Evolutionary conservation across 1,140 invertebrate genomes (phyloP).

Genomic region (Panagrolaimus sp.): DNA sequence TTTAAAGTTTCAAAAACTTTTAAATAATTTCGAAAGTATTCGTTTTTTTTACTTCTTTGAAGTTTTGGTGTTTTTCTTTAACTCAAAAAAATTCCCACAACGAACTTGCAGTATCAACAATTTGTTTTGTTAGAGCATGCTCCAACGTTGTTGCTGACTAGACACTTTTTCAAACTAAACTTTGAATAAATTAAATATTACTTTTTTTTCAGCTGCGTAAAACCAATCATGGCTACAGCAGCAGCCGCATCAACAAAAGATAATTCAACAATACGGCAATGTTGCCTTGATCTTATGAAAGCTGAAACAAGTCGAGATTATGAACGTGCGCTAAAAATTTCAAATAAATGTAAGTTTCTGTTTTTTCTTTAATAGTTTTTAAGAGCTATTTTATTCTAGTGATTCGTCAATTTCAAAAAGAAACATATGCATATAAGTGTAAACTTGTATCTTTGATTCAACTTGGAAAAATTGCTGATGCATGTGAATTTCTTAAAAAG

Average conservation of each 20-base stretch:
- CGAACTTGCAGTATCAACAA: too few relatives aligned
- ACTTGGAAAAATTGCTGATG: constrained; percentile 19
- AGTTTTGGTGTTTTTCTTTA: too few relatives aligned
- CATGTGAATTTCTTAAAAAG: constrained; percentile 17
- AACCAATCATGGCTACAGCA: too few relatives aligned
- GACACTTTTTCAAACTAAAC: too few relatives aligned
- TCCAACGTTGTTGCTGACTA: too few relatives aligned
- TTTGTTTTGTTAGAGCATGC: too few relatives aligned
- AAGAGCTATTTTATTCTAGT: background rate
- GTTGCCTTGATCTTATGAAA: constrained; percentile 14
- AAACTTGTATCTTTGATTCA: constrained; percentile 23
- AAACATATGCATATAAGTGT: constrained; percentile 9
- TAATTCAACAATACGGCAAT: background rate
- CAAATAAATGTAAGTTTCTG: constrained; percentile 18
- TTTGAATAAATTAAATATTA: too few relatives aligned
- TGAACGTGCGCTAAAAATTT: constrained; percentile 8
- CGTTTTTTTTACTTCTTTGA: too few relatives aligned
- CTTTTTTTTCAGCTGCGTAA: too few relatives aligned
- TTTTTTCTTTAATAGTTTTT: background rate
- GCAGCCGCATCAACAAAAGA: background rate
- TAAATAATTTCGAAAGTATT: too few relatives aligned
- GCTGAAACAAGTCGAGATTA: constrained; percentile 17
- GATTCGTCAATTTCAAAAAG: constrained; percentile 7
- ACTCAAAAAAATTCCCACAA: too few relatives aligned
- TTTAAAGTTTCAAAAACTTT: too few relatives aligned